phyloP scores from a whole-genome alignment of 2,797 vertebrate genomes.

The Siniperca undulata region DNA sequence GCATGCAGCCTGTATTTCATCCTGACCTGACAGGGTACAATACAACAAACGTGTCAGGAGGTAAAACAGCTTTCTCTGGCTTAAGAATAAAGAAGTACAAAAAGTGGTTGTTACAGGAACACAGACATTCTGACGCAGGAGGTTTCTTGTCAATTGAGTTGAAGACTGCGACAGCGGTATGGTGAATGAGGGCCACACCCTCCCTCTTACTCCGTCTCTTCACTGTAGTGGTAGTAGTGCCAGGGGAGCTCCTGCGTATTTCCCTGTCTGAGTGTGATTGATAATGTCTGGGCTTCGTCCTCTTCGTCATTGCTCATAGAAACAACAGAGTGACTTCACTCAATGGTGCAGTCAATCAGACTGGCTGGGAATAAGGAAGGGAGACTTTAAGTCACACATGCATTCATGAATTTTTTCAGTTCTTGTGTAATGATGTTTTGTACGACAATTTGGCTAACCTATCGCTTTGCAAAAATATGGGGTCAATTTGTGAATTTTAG shows the following conservation, averaged over 20 bases:
- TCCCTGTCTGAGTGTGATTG: conserved; percentile 69
- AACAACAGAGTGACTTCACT: conserved; percentile 57
- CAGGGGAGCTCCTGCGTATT: conserved; percentile 61
- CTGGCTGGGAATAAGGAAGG: background rate
- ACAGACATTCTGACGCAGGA: conserved; percentile 56
- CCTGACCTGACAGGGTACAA: conserved; percentile 22
- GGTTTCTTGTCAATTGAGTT: conserved; percentile 44
- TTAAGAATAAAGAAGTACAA: background rate
- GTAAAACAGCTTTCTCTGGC: conserved; percentile 8
- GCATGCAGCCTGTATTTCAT: conserved; percentile 45
- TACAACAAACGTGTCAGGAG: background rate
- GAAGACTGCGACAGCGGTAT: conserved; percentile 25
- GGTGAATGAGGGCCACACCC: conserved; percentile 45
- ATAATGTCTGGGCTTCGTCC: conserved; percentile 73
- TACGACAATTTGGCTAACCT: background rate
- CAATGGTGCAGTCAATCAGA: conserved; percentile 14
- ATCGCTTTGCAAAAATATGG: background rate
- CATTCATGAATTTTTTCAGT: background rate
- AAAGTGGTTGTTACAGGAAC: conserved; percentile 29
- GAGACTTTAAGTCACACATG: conserved; percentile 5
- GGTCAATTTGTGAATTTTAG: background rate
- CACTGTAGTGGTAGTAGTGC: background rate
- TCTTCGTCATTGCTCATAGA: conserved; percentile 66
- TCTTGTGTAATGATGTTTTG: background rate
- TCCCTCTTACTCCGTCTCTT: background rate